Evolutionary conservation across 2,888 invertebrate species (phyloP).

Genomic region (Chelonus formosanus): DNA sequence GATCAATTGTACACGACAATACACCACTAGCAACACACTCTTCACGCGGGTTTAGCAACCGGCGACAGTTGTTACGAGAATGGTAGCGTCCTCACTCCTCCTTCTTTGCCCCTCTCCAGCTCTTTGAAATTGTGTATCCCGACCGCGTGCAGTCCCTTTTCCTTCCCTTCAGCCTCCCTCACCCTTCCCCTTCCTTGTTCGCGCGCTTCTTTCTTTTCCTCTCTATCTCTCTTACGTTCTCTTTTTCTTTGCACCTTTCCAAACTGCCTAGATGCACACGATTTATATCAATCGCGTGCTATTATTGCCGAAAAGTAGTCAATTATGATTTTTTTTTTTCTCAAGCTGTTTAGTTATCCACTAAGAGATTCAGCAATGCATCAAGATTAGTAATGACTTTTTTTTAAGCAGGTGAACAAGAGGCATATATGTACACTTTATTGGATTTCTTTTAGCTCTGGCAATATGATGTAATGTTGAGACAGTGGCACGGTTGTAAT

Average conservation of each 20-base stretch:
- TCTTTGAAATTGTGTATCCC: constrained; percentile 24
- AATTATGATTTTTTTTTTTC: too few species aligned
- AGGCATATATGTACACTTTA: background rate
- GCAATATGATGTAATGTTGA: background rate
- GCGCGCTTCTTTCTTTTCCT: constrained; percentile 28
- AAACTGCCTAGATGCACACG: too few species aligned
- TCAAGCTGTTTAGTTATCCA: too few species aligned
- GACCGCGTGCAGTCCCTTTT: constrained; percentile 37
- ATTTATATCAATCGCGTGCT: too few species aligned
- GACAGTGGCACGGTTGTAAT: constrained; percentile 14
- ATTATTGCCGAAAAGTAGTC: too few species aligned
- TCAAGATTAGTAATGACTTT: too few species aligned
- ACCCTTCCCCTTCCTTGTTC: constrained; percentile 27
- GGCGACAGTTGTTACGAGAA: constrained; percentile 45
- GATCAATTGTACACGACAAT: constrained; percentile 29
- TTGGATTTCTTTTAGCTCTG: too few species aligned
- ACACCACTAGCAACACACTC: constrained; percentile 35
- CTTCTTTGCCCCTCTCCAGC: constrained; percentile 33
- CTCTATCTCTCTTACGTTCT: constrained; percentile 24
- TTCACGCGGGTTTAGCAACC: constrained; percentile 39
- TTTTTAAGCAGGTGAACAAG: too few species aligned
- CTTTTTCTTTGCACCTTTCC: constrained; percentile 14
- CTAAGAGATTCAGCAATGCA: too few species aligned
- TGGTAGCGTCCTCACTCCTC: constrained; percentile 39
- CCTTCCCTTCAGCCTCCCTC: constrained; percentile 45